Conservation (phyloP, 2,888 invertebrate species). For the Philonicus albiceps region DNA sequence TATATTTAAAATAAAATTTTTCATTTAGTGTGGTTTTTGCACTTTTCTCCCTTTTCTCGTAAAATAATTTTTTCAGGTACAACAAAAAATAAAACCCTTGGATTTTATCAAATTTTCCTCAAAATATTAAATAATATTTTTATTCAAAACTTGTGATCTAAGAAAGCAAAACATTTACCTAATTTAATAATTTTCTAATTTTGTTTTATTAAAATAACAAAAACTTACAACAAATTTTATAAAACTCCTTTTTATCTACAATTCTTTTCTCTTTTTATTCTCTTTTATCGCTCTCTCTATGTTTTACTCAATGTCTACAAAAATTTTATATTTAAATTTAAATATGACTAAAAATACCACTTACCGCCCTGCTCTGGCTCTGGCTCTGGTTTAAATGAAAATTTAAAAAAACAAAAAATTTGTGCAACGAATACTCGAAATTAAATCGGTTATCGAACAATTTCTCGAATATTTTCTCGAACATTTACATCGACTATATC, state of each 20-base stretch:
- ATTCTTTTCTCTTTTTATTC: background rate
- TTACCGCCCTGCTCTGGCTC: background rate
- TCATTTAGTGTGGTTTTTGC: background rate
- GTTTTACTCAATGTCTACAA: background rate
- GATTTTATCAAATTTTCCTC: background rate
- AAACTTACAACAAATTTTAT: background rate
- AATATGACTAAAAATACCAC: background rate
- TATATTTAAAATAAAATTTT: too few species aligned
- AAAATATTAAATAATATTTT: background rate
- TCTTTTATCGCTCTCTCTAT: slow-evolving; percentile 19
- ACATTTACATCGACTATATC: too few species aligned
- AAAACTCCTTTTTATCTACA: background rate
- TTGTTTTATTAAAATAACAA: background rate
- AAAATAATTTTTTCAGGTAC: background rate
- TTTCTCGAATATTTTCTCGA: background rate
- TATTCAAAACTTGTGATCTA: background rate
- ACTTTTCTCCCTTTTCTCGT: background rate
- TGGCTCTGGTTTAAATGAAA: background rate
- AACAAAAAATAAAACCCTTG: background rate
- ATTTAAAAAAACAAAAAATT: background rate
- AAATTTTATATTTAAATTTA: background rate
- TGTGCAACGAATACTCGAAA: background rate
- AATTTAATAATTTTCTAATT: too few species aligned
- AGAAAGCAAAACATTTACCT: too few species aligned
- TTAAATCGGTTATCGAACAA: background rate